Percentiles rank a stretch among this genome's conserved stretches.
Evolutionary conservation across 37 sponge, comb jelly and placozoan species (phyloP).

Genomic region (Theonella swinhoei): DNA sequence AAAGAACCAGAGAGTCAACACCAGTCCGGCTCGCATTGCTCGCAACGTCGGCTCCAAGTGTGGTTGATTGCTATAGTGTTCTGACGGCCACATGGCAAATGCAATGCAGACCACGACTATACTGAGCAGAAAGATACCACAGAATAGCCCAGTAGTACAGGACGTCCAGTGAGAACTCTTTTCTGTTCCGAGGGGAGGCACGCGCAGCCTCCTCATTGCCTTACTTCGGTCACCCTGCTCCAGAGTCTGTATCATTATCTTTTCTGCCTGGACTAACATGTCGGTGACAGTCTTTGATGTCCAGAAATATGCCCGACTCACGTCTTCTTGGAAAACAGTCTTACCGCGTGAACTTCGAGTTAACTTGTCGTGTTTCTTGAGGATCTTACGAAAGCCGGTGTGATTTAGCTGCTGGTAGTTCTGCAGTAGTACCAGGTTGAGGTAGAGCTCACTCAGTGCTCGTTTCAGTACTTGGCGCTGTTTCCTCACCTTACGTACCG

Average conservation of each 20-base stretch:
- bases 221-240: constrained; percentile 83
- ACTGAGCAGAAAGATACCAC: constrained; percentile 39
- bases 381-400: constrained; percentile 88
- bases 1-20: constrained; percentile 68
- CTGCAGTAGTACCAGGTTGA: constrained; percentile 83
- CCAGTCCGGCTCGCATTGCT: constrained; percentile 41
- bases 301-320: constrained; percentile 61
- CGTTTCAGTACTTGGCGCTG: constrained; percentile 51
- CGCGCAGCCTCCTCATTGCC: constrained; percentile 89
- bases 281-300: constrained; percentile 46
- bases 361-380: constrained; percentile 93
- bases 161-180: constrained; percentile 59
- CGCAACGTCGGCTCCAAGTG: constrained; percentile 1
- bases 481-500: neutral
- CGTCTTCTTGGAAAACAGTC: constrained; percentile 17
- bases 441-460: constrained; percentile 84
- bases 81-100: neutral
- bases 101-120: constrained; percentile 24
- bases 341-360: constrained; percentile 41
- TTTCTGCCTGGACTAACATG: constrained; percentile 69
- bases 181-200: constrained; percentile 79
- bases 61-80: neutral
- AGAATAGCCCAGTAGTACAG: constrained; percentile 20
- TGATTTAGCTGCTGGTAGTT: constrained; percentile 89
- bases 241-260: constrained; percentile 65